Evolutionary conservation across 2,888 invertebrate genomes (phyloP).

Genomic region (Leptinotarsa haldemani): DNA sequence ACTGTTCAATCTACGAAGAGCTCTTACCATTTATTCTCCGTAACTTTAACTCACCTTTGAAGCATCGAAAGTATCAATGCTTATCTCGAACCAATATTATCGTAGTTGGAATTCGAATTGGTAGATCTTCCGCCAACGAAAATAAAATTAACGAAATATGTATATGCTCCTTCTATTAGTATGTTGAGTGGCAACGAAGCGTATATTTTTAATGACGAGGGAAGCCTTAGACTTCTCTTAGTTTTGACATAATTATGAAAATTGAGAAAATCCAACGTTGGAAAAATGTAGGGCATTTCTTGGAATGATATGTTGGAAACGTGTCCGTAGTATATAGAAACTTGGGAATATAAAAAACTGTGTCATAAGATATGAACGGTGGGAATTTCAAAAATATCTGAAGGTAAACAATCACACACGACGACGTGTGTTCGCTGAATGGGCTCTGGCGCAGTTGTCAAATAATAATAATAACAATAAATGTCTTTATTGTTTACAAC

Average conservation of each 20-base stretch:
- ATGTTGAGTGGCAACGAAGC: conserved; percentile 16
- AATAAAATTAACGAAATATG: conserved; percentile 19
- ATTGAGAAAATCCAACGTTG: neutral
- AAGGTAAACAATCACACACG: too few species aligned
- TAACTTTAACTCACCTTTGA: neutral
- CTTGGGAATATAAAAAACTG: too few species aligned
- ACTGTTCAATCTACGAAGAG: too few species aligned
- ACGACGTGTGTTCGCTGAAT: too few species aligned
- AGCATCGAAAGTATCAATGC: neutral
- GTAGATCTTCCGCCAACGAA: conserved; percentile 1
- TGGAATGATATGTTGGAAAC: too few species aligned
- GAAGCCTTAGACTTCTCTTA: conserved; percentile 3
- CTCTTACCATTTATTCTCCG: neutral
- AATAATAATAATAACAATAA: too few species aligned
- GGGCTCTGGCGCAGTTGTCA: too few species aligned
- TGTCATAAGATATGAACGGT: too few species aligned
- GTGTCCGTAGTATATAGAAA: too few species aligned
- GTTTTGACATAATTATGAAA: neutral
- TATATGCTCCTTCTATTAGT: conserved; percentile 15
- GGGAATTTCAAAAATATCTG: too few species aligned
- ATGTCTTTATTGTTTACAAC: too few species aligned
- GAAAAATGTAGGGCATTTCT: neutral
- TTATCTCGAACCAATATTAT: neutral
- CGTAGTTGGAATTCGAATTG: conserved; percentile 4
- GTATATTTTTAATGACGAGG: conserved; percentile 19